phyloP scores from a whole-genome alignment of 2,888 invertebrate species.

The Trichopria drosophilae region DNA sequence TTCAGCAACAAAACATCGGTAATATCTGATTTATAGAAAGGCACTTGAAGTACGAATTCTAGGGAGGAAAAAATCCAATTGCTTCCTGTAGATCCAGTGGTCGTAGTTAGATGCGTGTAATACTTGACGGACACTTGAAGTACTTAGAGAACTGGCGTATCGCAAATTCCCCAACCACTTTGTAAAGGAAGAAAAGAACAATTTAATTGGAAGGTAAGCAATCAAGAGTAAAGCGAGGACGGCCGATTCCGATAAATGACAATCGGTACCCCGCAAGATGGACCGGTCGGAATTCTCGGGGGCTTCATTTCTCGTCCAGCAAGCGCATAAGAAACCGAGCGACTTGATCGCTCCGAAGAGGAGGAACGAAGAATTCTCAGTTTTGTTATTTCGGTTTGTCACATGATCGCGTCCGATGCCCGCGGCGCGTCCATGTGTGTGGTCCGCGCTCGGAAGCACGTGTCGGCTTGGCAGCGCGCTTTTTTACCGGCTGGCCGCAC shows the following conservation, averaged over 20 bases:
- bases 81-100: too few relatives aligned
- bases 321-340: slow-evolving; percentile 10
- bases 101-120: too few relatives aligned
- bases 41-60: too few relatives aligned
- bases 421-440: slow-evolving; percentile 23
- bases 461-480: slow-evolving; percentile 16
- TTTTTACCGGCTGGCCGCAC: slow-evolving; percentile 20
- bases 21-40: too few relatives aligned
- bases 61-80: too few relatives aligned
- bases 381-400: slow-evolving; percentile 26
- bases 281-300: slow-evolving; percentile 13
- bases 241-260: slow-evolving; percentile 15
- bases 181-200: slow-evolving; percentile 6
- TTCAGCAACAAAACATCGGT: too few relatives aligned
- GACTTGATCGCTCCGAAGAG: slow-evolving; percentile 1
- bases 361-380: slow-evolving; percentile 11
- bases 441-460: slow-evolving; percentile 16
- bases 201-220: slow-evolving; percentile 9
- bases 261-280: slow-evolving; percentile 1
- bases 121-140: too few relatives aligned
- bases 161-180: slow-evolving; percentile 8
- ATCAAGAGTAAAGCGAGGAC: not conserved
- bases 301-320: slow-evolving; percentile 15
- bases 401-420: slow-evolving; percentile 17
- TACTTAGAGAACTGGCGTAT: not conserved